Evolutionary conservation across 2,113 vertebrate genomes (phyloP).

Genomic region (Nematolebias whitei): DNA sequence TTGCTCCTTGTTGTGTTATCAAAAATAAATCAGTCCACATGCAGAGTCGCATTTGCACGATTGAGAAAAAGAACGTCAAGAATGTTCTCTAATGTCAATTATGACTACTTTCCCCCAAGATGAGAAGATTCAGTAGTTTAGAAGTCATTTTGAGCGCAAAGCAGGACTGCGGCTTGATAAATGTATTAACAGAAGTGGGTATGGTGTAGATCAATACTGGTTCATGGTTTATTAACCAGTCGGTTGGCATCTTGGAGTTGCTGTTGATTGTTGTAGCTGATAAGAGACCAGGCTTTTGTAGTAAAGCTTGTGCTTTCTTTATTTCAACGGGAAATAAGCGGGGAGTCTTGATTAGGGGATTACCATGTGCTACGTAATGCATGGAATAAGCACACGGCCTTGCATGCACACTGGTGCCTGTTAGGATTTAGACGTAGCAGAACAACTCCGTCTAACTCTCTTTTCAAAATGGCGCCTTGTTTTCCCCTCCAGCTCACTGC

Average conservation of each 20-base stretch:
- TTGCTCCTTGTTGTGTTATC: constrained; percentile 21
- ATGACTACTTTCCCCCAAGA: background rate
- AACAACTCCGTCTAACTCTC: constrained; percentile 67
- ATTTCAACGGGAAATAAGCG: constrained; percentile 51
- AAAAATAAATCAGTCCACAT: background rate
- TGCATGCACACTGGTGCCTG: constrained; percentile 48
- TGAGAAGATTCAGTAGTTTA: background rate
- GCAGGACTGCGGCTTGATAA: background rate
- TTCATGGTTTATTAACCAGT: constrained; percentile 10
- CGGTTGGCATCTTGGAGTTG: constrained; percentile 12
- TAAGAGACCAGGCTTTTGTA: constrained; percentile 14
- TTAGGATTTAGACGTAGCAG: constrained; percentile 60
- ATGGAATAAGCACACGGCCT: constrained; percentile 59
- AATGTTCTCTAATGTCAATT: constrained; percentile 1
- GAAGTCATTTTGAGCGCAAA: background rate
- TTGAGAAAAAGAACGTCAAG: background rate
- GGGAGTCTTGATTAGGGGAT: constrained; percentile 63
- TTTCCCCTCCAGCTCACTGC: constrained; percentile 65
- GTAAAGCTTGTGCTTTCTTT: constrained; percentile 51
- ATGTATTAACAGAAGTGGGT: background rate
- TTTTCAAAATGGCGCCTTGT: constrained; percentile 78
- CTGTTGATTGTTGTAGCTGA: constrained; percentile 9
- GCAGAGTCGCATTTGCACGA: constrained; percentile 5
- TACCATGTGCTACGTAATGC: constrained; percentile 70
- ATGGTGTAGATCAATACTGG: background rate